A percentile compares a stretch with the other conserved stretches of the same genome.
Conservation (phyloP, 2,797 vertebrate genomes). For the Mus spretus region DNA sequence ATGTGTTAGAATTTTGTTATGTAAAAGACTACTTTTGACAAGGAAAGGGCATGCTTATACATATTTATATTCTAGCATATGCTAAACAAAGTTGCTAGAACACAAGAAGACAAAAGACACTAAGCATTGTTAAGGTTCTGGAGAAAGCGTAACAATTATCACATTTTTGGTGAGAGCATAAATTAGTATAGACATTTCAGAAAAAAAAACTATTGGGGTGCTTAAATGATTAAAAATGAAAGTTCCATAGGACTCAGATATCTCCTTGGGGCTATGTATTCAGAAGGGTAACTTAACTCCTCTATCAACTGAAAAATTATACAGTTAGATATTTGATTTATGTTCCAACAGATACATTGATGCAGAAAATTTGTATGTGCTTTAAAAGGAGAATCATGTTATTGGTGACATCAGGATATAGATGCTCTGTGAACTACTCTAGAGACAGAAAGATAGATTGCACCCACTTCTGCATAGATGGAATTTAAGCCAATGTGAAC, state of each 20-base stretch:
- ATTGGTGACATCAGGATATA: not conserved
- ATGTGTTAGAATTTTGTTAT: slow-evolving; percentile 6
- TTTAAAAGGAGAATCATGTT: not conserved
- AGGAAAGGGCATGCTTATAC: not conserved
- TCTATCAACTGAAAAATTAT: not conserved
- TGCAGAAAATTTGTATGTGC: not conserved
- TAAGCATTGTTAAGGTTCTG: not conserved
- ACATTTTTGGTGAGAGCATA: not conserved
- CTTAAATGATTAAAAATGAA: not conserved
- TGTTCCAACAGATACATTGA: not conserved
- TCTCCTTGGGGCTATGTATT: not conserved
- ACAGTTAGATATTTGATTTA: not conserved
- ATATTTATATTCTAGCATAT: slow-evolving; percentile 2
- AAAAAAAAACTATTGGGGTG: not conserved
- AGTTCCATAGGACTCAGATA: not conserved
- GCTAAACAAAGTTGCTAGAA: not conserved
- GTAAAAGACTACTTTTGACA: not conserved
- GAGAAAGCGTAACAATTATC: not conserved
- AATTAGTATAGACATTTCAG: not conserved
- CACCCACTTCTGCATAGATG: too few species aligned
- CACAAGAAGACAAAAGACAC: not conserved
- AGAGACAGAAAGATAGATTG: not conserved
- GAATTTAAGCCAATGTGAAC: not conserved
- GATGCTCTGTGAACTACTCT: not conserved
- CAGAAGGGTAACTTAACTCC: not conserved